These are phyloP conservation scores for Chroicocephalus ridibundus DNA, from an alignment of 2,113 vertebrate species.

Conservation along the genomic window DNA sequence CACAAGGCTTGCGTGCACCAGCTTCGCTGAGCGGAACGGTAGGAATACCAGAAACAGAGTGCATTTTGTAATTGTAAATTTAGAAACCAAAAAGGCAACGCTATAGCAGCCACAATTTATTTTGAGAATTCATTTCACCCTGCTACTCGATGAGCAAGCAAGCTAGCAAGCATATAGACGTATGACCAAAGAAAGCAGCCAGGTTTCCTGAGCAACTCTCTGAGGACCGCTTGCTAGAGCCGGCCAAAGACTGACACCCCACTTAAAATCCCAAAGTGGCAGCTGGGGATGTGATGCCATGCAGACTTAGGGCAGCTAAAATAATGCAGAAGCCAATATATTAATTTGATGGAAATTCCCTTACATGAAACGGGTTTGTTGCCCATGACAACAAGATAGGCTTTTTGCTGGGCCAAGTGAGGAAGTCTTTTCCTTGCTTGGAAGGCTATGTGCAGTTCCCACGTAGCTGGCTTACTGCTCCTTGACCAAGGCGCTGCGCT, in stretches of 20 bases:
- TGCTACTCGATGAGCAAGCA: not conserved
- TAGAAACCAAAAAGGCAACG: not conserved
- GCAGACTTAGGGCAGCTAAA: not conserved
- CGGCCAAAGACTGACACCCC: not conserved
- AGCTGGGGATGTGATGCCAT: accelerated
- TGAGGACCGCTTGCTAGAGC: not conserved
- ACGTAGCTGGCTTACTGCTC: accelerated
- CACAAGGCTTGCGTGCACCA: not conserved
- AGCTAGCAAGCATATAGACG: not conserved
- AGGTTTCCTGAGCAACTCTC: not conserved
- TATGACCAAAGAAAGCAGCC: not conserved
- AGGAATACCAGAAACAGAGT: not conserved
- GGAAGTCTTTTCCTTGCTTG: not conserved
- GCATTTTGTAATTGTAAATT: not conserved
- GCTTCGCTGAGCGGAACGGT: not conserved
- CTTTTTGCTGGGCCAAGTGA: not conserved
- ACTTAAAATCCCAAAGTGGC: not conserved
- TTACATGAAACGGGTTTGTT: not conserved
- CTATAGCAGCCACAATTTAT: not conserved
- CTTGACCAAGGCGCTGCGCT: not conserved
- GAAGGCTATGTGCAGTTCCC: not conserved
- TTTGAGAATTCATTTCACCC: not conserved
- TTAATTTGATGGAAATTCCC: not conserved
- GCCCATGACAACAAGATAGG: not conserved
- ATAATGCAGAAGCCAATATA: not conserved